phyloP scores from a whole-genome alignment of 2,797 vertebrate species.

The Zenarchopterus dispar region DNA sequence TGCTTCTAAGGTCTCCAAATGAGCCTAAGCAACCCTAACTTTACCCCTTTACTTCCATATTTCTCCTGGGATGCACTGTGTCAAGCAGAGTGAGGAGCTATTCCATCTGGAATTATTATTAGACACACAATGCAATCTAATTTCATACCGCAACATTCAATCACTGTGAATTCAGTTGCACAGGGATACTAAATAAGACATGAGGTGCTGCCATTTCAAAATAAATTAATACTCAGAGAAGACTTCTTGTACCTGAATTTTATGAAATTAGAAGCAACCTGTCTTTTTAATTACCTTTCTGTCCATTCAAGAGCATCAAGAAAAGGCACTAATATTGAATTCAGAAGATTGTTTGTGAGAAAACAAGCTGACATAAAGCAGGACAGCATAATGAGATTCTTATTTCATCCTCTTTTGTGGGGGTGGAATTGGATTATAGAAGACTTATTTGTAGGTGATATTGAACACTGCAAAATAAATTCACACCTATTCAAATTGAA shows the following conservation, averaged over 20 bases:
- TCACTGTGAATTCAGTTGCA: constrained; percentile 73
- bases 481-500: constrained; percentile 89
- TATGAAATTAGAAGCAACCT: constrained; percentile 79
- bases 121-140: constrained; percentile 82
- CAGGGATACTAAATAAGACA: constrained; percentile 76
- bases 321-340: constrained; percentile 80
- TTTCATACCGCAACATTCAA: constrained; percentile 78
- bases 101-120: constrained; percentile 83
- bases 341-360: constrained; percentile 72
- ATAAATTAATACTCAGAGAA: constrained; percentile 71
- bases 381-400: constrained; percentile 84
- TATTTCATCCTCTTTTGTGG: constrained; percentile 78
- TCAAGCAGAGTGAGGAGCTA: constrained; percentile 72
- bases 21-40: constrained; percentile 73
- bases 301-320: constrained; percentile 66
- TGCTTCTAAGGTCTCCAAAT: constrained; percentile 62
- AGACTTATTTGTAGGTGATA: constrained; percentile 85
- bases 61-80: constrained; percentile 67
- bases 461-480: constrained; percentile 86
- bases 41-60: constrained; percentile 67
- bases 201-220: constrained; percentile 71
- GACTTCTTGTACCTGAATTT: constrained; percentile 66
- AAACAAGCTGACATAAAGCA: constrained; percentile 80
- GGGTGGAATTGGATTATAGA: constrained; percentile 86
- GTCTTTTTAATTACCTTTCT: constrained; percentile 67